Conservation (phyloP, 2,113 vertebrate genomes). For the Mastomys natalensis region DNA sequence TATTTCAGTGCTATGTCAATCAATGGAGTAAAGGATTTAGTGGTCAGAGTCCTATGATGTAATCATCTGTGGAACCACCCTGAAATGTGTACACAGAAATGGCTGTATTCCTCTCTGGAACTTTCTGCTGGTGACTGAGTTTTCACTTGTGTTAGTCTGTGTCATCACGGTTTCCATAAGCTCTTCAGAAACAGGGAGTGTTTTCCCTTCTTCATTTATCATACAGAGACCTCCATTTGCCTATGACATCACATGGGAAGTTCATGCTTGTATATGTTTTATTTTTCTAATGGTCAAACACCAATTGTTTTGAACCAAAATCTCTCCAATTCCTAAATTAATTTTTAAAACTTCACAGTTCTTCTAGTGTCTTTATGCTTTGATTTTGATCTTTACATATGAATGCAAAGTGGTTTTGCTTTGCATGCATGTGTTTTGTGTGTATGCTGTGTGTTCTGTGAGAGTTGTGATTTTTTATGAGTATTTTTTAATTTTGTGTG, state of each 20-base stretch:
- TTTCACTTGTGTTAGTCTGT: slow-evolving; percentile 8
- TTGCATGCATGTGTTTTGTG: not conserved
- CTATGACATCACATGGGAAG: not conserved
- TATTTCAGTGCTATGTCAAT: not conserved
- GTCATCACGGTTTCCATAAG: not conserved
- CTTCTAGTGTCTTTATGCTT: not conserved
- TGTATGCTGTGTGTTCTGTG: not conserved
- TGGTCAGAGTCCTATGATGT: not conserved
- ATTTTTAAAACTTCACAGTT: not conserved
- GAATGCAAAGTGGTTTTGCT: not conserved
- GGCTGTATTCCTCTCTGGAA: not conserved
- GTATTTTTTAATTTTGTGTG: not conserved
- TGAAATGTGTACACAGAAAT: not conserved
- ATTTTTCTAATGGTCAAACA: not conserved
- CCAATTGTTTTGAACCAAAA: not conserved
- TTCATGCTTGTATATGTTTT: not conserved
- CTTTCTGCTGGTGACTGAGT: not conserved
- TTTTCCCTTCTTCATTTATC: not conserved
- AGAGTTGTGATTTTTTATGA: not conserved
- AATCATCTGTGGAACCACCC: not conserved
- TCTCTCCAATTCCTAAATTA: not conserved
- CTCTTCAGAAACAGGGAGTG: not conserved
- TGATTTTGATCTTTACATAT: slow-evolving; percentile 4
- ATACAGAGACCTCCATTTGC: not conserved
- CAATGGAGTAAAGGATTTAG: not conserved